These are phyloP conservation scores for Molossus alvarezi DNA, from an alignment of 2,797 vertebrate species.

Conservation along the genomic window DNA sequence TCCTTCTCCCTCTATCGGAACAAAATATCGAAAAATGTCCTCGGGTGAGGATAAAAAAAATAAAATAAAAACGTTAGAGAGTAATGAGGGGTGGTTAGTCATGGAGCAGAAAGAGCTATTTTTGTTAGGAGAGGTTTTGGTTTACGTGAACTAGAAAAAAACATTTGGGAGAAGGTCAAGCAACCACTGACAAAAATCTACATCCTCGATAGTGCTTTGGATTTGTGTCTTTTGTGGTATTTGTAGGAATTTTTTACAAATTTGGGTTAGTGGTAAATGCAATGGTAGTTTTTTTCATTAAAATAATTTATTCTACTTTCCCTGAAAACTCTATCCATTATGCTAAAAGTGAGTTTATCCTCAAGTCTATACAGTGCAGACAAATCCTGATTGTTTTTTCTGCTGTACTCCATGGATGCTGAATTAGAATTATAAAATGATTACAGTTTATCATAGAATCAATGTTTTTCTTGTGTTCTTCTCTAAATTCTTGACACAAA, in stretches of 20 bases:
- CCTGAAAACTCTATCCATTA: constrained; percentile 26
- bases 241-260: background rate
- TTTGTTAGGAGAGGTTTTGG: constrained; percentile 38
- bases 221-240: background rate
- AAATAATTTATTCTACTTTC: constrained; percentile 20
- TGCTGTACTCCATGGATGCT: background rate
- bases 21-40: no score
- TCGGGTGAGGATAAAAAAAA: no score
- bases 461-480: background rate
- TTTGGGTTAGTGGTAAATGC: background rate
- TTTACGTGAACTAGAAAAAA: constrained; percentile 12
- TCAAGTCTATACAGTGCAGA: background rate
- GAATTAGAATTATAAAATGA: background rate
- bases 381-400: background rate
- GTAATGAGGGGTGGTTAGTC: background rate
- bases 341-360: background rate
- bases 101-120: background rate
- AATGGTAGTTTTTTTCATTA: background rate
- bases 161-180: background rate
- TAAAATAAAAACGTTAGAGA: constrained; percentile 13
- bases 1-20: no score
- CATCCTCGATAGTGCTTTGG: background rate
- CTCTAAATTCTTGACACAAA: constrained; percentile 16
- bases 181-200: background rate
- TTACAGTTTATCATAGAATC: background rate